A percentile compares a stretch with the other conserved stretches of the same genome.
Conservation (phyloP, 2,888 invertebrate species). For the Adelphocoris suturalis region DNA sequence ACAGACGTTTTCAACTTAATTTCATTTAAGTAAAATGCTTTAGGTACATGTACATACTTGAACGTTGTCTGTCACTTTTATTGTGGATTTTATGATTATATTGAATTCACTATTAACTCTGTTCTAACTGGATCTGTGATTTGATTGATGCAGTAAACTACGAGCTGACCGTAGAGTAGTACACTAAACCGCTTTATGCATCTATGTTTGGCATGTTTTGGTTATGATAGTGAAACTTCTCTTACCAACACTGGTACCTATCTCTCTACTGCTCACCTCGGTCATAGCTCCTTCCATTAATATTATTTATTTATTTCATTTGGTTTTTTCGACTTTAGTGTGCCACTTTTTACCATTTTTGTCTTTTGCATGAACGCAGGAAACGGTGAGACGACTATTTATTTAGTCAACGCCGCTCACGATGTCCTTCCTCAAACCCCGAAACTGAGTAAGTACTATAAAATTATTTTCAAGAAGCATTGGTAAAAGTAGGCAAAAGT, state of each 20-base stretch:
- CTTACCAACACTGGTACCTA: no score
- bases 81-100: no score
- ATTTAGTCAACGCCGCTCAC: slow-evolving; percentile 73
- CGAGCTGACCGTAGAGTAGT: not conserved
- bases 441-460: slow-evolving; percentile 73
- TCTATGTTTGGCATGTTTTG: not conserved
- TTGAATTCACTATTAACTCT: no score
- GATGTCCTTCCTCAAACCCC: slow-evolving; percentile 74
- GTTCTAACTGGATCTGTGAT: not conserved
- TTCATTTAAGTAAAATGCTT: no score
- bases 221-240: no score
- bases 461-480: not conserved
- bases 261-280: not conserved
- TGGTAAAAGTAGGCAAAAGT: no score
- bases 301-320: not conserved
- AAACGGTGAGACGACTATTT: slow-evolving; percentile 73
- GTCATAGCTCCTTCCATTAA: not conserved
- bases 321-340: slow-evolving; percentile 53
- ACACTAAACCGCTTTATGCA: not conserved
- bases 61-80: no score
- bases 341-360: slow-evolving; percentile 59
- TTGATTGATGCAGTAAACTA: not conserved
- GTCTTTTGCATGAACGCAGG: slow-evolving; percentile 68
- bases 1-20: no score
- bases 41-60: no score